A percentile compares a stretch with the other conserved stretches of the same genome.
Conservation (phyloP, 2,113 vertebrate genomes). For the Myotis lucifugus region DNA sequence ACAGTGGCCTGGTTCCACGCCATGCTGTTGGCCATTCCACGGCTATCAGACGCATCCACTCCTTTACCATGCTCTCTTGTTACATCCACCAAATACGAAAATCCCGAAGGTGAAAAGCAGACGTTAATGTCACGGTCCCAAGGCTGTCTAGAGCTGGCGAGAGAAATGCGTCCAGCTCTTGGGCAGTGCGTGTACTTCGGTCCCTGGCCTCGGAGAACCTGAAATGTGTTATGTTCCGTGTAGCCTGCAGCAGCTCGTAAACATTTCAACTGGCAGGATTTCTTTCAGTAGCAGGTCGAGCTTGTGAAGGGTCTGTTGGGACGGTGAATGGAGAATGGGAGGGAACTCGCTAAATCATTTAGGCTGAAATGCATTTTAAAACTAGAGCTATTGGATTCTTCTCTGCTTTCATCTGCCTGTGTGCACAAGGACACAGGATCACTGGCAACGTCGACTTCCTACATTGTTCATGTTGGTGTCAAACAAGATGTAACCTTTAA, state of each 20-base stretch:
- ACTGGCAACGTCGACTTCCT: neutral
- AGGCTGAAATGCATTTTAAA: neutral
- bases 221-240: neutral
- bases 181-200: neutral
- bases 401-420: neutral
- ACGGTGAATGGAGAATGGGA: neutral
- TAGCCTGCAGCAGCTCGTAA: fast-evolving
- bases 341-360: neutral
- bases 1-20: slow-evolving; percentile 59
- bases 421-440: neutral
- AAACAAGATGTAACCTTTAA: slow-evolving; percentile 35
- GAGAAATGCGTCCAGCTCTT: neutral
- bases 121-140: slow-evolving; percentile 45
- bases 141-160: neutral
- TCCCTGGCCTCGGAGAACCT: neutral
- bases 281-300: slow-evolving; percentile 38
- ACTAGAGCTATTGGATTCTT: neutral
- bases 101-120: neutral
- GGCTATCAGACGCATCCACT: slow-evolving; percentile 27
- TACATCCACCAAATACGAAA: too few relatives aligned
- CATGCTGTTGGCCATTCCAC: neutral
- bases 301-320: neutral
- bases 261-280: slow-evolving; percentile 14
- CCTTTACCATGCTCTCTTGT: neutral
- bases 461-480: neutral